Percentiles rank a stretch among this genome's conserved stretches.
phyloP scores from a whole-genome alignment of 2,888 invertebrate species.

The Branchellion lobata region DNA sequence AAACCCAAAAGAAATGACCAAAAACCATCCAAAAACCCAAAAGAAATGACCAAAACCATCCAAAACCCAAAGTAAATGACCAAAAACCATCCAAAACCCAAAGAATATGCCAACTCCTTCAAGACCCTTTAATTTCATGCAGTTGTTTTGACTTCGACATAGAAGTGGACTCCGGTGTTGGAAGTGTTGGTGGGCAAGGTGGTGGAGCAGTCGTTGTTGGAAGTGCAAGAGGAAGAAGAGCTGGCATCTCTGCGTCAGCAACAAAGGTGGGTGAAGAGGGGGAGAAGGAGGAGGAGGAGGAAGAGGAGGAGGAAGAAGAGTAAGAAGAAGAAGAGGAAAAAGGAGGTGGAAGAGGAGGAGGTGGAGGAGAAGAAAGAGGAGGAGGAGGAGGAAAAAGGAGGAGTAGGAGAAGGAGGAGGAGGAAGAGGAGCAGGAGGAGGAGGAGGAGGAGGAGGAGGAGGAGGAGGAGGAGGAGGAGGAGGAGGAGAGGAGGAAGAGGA shows the following conservation, averaged over 20 bases:
- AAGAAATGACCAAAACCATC: too few relatives aligned
- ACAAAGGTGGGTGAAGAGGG: slow-evolving; percentile 12
- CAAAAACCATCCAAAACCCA: too few relatives aligned
- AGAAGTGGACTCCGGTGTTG: slow-evolving; percentile 84
- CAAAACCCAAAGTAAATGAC: too few relatives aligned
- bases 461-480: neutral
- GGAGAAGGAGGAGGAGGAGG: too few relatives aligned
- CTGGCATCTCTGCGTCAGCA: slow-evolving; percentile 30
- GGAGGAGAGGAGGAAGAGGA: neutral
- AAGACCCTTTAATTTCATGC: slow-evolving; percentile 4
- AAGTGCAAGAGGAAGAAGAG: slow-evolving; percentile 66
- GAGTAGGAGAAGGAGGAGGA: neutral
- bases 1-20: too few relatives aligned
- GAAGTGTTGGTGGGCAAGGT: slow-evolving; percentile 86
- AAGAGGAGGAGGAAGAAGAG: too few relatives aligned
- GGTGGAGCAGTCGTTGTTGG: slow-evolving; percentile 81
- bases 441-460: neutral
- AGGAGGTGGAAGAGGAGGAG: too few relatives aligned
- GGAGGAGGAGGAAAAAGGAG: too few relatives aligned
- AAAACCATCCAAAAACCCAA: too few relatives aligned
- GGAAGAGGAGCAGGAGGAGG: neutral
- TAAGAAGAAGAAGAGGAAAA: too few relatives aligned
- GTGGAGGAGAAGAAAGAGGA: too few relatives aligned
- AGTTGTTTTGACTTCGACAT: slow-evolving; percentile 86
- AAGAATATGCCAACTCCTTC: neutral